Conservation (phyloP, 2,888 invertebrate species). For the Incurvaria masculella region DNA sequence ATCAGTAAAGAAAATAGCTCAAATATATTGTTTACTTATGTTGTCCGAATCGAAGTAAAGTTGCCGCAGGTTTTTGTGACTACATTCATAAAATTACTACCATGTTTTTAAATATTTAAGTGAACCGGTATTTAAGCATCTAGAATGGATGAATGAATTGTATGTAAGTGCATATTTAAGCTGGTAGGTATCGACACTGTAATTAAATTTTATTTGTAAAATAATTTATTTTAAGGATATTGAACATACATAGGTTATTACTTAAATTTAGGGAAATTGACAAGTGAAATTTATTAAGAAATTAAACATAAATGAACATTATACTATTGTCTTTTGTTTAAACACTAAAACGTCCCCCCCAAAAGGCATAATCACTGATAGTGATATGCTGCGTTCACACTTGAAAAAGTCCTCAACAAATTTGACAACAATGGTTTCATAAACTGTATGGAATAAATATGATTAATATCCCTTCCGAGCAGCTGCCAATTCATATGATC, state of each 20-base stretch:
- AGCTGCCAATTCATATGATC: not conserved
- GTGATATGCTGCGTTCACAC: slow-evolving; percentile 26
- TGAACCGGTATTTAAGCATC: no score
- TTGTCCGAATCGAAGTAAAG: no score
- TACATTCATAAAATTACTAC: no score
- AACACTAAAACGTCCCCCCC: no score
- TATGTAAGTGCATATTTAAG: no score
- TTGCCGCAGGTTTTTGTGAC: no score
- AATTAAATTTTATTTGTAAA: not conserved
- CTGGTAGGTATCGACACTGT: no score
- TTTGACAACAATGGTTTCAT: slow-evolving; percentile 30
- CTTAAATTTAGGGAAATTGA: not conserved
- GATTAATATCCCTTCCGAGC: slow-evolving; percentile 22
- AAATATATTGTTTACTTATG: no score
- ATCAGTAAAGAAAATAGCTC: not conserved
- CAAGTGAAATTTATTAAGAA: not conserved
- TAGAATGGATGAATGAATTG: no score
- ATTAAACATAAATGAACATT: not conserved
- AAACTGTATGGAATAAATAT: slow-evolving; percentile 27
- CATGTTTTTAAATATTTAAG: no score
- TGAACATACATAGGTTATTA: not conserved
- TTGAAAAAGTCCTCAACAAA: slow-evolving; percentile 34
- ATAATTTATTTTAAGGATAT: not conserved
- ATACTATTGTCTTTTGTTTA: slow-evolving; percentile 9
- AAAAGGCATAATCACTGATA: slow-evolving; percentile 23